Evolutionary conservation across 64 coral and sea anemone genomes (phyloP).

Genomic region (Stichodactyla helianthus): DNA sequence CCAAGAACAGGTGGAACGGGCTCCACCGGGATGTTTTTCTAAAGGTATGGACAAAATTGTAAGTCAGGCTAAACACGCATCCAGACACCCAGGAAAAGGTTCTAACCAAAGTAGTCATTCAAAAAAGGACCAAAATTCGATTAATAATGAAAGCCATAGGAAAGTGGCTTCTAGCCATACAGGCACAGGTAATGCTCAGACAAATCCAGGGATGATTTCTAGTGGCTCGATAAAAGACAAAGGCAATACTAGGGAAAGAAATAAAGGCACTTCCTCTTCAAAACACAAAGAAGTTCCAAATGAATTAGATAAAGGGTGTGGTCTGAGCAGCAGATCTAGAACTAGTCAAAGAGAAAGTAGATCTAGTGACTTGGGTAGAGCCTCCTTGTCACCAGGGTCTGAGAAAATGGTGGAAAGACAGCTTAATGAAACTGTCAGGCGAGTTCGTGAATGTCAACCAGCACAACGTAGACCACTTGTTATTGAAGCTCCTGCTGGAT

Average conservation of each 20-base stretch:
- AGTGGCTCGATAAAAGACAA: background rate
- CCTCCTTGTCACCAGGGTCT: background rate
- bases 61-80: background rate
- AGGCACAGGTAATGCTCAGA: background rate
- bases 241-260: background rate
- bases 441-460: background rate
- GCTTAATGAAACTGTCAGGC: background rate
- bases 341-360: background rate
- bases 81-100: background rate
- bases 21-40: background rate
- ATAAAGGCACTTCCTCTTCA: background rate
- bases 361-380: background rate
- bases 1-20: background rate
- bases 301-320: background rate
- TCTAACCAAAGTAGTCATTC: background rate
- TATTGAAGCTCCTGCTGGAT: background rate
- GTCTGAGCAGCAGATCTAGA: background rate
- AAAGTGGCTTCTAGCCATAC: background rate
- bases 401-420: background rate
- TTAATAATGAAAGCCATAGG: background rate
- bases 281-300: background rate
- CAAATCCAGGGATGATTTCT: background rate
- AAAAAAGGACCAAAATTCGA: background rate
- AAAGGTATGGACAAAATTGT: background rate
- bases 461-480: background rate